These are phyloP conservation scores for Echiichthys vipera DNA, from an alignment of 2,797 vertebrate genomes.

Conservation along the genomic window DNA sequence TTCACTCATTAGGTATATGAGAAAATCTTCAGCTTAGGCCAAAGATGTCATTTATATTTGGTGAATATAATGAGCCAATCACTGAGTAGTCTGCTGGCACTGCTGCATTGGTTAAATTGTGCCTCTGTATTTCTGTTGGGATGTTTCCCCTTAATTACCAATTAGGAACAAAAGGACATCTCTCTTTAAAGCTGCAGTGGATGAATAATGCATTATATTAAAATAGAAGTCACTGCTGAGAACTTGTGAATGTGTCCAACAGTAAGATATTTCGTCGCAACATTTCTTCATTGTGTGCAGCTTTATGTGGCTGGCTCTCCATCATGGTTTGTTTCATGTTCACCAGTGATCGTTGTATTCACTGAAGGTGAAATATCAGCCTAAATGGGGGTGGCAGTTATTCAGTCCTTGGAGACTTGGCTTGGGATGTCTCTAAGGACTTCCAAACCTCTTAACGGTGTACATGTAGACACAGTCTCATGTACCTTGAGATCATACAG, in stretches of 20 bases:
- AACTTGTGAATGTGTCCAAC: conserved; percentile 34
- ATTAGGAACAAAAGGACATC: conserved; percentile 36
- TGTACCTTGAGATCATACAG: background rate
- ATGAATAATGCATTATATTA: conserved; percentile 67
- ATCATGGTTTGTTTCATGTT: conserved; percentile 34
- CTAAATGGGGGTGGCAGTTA: conserved; percentile 7
- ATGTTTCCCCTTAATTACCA: conserved; percentile 63
- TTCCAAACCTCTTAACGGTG: too few species aligned
- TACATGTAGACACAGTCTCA: background rate
- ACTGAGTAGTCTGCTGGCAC: conserved; percentile 82
- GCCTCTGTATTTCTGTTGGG: conserved; percentile 40
- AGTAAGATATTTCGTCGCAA: conserved; percentile 32
- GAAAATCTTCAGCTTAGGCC: conserved; percentile 68
- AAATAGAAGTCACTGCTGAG: conserved; percentile 45
- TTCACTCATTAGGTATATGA: conserved; percentile 79
- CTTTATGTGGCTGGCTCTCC: conserved; percentile 17
- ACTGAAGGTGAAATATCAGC: conserved; percentile 17
- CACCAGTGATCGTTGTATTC: conserved; percentile 12
- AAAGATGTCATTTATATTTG: conserved; percentile 69
- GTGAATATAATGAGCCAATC: conserved; percentile 65
- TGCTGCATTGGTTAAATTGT: conserved; percentile 35
- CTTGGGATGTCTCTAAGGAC: too few species aligned
- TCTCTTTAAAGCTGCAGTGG: conserved; percentile 40
- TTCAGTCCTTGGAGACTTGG: too few species aligned
- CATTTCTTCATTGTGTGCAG: conserved; percentile 26